phyloP scores from a whole-genome alignment of 2,113 vertebrate species.

The Herpetotheres cachinnans region DNA sequence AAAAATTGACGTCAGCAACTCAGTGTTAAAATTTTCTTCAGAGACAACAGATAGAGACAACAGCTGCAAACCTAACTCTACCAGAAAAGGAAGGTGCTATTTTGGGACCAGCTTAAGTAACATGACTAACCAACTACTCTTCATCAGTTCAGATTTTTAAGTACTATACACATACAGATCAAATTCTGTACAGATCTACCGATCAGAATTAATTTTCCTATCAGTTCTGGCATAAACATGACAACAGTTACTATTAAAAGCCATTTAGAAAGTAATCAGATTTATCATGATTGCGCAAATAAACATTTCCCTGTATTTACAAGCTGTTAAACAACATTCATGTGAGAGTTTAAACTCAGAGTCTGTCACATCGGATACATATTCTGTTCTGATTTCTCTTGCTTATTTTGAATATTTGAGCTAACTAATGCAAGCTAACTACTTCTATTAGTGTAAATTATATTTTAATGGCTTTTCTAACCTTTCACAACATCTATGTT shows the following conservation, averaged over 20 bases:
- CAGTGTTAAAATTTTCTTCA: conserved; percentile 75
- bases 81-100: conserved; percentile 77
- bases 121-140: conserved; percentile 71
- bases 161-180: neutral
- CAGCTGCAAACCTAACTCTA: conserved; percentile 73
- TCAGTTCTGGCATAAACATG: neutral
- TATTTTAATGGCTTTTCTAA: conserved; percentile 24
- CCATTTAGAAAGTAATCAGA: neutral
- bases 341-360: neutral
- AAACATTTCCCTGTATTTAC: neutral
- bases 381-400: neutral
- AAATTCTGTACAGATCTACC: neutral
- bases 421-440: neutral
- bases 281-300: neutral
- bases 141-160: conserved; percentile 66
- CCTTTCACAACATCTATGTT: neutral
- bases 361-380: neutral
- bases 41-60: conserved; percentile 70
- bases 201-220: neutral
- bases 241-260: conserved; percentile 10
- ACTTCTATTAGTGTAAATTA: neutral
- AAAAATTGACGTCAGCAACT: conserved; percentile 74
- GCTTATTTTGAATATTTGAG: neutral
- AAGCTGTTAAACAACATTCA: neutral
- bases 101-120: conserved; percentile 73